Conservation (phyloP, 2,113 vertebrate genomes). For the Anolis sagrei region DNA sequence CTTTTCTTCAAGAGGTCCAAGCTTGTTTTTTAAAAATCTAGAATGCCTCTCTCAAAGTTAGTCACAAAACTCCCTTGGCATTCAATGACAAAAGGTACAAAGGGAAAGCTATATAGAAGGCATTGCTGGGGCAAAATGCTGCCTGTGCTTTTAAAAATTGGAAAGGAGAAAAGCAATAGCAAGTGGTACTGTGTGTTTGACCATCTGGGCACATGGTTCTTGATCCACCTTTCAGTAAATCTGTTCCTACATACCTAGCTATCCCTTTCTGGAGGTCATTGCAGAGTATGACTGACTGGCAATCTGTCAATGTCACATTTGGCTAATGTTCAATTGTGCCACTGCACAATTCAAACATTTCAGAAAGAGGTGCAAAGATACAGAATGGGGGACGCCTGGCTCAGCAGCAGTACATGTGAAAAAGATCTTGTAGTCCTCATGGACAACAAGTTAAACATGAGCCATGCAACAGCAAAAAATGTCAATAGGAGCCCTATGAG, state of each 20-base stretch:
- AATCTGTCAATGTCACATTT: neutral
- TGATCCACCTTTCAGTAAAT: neutral
- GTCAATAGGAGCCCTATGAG: too few species aligned
- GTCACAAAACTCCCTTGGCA: neutral
- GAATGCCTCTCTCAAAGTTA: neutral
- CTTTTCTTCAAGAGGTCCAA: too few species aligned
- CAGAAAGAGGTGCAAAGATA: too few species aligned
- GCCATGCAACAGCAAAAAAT: too few species aligned
- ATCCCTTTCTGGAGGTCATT: neutral
- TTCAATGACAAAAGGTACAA: neutral
- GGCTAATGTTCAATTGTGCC: too few species aligned
- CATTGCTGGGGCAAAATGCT: too few species aligned
- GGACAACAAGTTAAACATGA: too few species aligned
- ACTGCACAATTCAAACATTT: too few species aligned
- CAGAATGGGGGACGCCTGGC: too few species aligned
- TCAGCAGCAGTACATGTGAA: too few species aligned
- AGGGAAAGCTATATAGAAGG: too few species aligned
- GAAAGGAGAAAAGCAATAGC: neutral
- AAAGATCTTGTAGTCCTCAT: too few species aligned
- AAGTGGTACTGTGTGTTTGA: neutral
- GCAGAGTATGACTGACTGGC: neutral
- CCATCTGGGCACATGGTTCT: neutral
- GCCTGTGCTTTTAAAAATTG: neutral
- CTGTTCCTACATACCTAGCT: neutral
- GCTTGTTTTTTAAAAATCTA: neutral